phyloP scores from a whole-genome alignment of 2,113 vertebrate species.

The Leucoraja erinaceus region DNA sequence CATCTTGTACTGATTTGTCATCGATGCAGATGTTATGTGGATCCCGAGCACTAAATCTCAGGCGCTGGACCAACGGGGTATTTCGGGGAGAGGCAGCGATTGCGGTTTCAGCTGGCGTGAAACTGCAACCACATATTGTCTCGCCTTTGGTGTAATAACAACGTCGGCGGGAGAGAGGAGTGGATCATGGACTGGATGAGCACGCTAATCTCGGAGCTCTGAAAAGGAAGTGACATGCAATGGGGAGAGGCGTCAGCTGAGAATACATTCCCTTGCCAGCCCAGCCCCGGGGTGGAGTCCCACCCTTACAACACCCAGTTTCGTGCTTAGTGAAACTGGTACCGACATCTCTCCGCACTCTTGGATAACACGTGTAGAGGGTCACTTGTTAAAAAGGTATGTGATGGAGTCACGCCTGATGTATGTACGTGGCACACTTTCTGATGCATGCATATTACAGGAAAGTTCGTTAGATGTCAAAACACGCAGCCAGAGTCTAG shows the following conservation, averaged over 20 bases:
- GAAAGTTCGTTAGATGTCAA: neutral
- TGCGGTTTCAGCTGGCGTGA: neutral
- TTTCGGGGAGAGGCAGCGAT: neutral
- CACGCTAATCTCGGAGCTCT: slow-evolving; percentile 40
- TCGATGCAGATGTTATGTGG: neutral
- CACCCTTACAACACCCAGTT: slow-evolving; percentile 47
- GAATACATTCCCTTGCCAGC: slow-evolving; percentile 48
- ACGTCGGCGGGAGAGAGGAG: neutral
- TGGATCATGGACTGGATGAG: neutral
- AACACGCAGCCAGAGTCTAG: neutral
- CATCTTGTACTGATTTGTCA: neutral
- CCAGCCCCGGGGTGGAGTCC: slow-evolving; percentile 65
- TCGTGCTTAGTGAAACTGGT: slow-evolving; percentile 39
- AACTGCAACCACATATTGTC: neutral
- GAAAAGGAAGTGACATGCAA: slow-evolving; percentile 63
- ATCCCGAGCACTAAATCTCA: neutral
- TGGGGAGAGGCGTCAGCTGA: slow-evolving; percentile 50
- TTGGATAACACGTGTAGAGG: neutral
- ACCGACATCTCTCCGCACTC: too few relatives aligned
- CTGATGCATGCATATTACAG: neutral
- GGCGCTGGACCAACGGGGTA: neutral
- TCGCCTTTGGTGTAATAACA: neutral
- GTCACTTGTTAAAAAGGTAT: neutral
- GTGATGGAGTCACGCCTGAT: too few relatives aligned
- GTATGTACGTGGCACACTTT: too few relatives aligned